A percentile compares a stretch with the other conserved stretches of the same genome.
Conservation (phyloP, 2,113 vertebrate genomes). For the Murina feae region DNA sequence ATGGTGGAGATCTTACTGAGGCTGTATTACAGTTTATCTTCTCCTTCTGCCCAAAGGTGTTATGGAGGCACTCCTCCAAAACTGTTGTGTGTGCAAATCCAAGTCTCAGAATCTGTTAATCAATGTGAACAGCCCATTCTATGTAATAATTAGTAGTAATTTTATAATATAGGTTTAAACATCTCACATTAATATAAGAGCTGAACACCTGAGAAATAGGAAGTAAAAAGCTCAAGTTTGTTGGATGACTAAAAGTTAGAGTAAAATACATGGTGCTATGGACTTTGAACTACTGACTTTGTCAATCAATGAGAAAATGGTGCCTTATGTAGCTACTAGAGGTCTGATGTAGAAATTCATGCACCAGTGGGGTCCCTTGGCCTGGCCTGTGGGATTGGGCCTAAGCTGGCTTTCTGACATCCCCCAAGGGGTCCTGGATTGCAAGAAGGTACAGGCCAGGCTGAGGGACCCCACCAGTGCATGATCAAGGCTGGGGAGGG, state of each 20-base stretch:
- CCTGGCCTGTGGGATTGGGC: too few relatives aligned
- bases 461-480: too few relatives aligned
- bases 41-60: neutral
- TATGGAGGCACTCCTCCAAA: neutral
- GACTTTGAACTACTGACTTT: neutral
- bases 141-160: neutral
- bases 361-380: too few relatives aligned
- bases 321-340: neutral
- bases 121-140: neutral
- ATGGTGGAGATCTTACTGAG: neutral
- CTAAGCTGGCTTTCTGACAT: too few relatives aligned
- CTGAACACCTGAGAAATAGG: neutral
- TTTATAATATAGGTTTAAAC: neutral
- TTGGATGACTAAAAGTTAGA: neutral
- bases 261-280: neutral
- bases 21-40: neutral
- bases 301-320: neutral
- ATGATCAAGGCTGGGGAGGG: too few relatives aligned
- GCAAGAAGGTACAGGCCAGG: too few relatives aligned
- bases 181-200: neutral
- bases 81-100: neutral
- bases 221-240: neutral
- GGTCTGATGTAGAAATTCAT: too few relatives aligned
- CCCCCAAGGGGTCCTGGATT: too few relatives aligned
- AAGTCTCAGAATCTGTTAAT: neutral